Conservation (phyloP, 2,797 vertebrate species). For the Petrocephalus sullivani region DNA sequence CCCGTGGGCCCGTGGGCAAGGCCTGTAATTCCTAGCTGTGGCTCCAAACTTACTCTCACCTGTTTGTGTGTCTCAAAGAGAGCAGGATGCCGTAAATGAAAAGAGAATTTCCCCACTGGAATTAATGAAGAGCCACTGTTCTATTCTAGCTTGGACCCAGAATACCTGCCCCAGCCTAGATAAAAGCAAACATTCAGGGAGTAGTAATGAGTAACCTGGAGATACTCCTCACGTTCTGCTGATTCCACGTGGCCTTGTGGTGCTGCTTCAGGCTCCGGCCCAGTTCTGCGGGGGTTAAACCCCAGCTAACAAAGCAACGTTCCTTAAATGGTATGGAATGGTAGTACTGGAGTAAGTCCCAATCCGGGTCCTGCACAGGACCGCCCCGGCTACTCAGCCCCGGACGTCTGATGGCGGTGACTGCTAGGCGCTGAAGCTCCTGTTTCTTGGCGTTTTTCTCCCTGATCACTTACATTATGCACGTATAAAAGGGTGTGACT, state of each 20-base stretch:
- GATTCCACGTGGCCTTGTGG: neutral
- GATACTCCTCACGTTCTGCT: neutral
- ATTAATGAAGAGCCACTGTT: neutral
- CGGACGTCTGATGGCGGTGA: neutral
- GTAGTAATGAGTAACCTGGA: neutral
- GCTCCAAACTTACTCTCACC: neutral
- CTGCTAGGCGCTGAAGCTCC: neutral
- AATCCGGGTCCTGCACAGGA: neutral
- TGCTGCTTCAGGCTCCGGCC: neutral
- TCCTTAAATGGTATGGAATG: conserved; percentile 13
- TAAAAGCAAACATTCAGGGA: neutral
- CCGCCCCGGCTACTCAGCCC: neutral
- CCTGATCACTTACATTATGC: neutral
- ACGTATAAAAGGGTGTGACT: neutral
- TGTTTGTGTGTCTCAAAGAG: neutral
- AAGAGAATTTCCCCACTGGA: neutral
- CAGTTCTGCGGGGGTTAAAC: neutral
- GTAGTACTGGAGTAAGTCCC: neutral
- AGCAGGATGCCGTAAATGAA: neutral
- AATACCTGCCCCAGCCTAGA: neutral
- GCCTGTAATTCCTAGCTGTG: neutral
- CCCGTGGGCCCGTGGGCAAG: neutral
- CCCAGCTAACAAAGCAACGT: neutral
- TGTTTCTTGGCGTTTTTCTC: neutral
- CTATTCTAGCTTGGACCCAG: neutral